phyloP scores from a whole-genome alignment of 1,140 invertebrate genomes.

The Drosophila punjabiensis region DNA sequence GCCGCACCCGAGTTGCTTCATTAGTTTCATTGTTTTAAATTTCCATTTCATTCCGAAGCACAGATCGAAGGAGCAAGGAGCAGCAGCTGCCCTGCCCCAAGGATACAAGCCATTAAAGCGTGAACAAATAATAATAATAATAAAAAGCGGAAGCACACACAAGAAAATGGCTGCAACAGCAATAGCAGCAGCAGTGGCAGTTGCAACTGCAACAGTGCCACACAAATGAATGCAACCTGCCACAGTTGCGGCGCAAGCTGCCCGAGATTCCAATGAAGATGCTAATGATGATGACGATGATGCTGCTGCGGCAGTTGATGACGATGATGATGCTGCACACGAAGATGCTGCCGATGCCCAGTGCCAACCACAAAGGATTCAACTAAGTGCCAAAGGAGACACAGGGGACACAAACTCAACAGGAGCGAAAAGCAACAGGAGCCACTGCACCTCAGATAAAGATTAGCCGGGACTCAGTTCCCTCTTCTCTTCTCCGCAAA shows the following conservation, averaged over 20 bases:
- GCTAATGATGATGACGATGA: conserved; percentile 1
- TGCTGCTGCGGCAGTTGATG: conserved; percentile 14
- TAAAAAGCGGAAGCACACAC: not conserved
- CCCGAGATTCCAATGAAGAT: not conserved
- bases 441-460: not conserved
- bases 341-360: conserved; percentile 2
- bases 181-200: conserved; percentile 16
- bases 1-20: conserved; percentile 20
- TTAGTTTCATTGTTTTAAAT: conserved; percentile 64
- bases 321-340: conserved; percentile 9
- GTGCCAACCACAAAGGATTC: conserved; percentile 16
- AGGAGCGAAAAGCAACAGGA: conserved; percentile 10
- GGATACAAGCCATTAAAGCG: conserved; percentile 6
- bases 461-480: not conserved
- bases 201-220: conserved; percentile 20
- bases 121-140: not conserved
- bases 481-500: not conserved
- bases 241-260: conserved; percentile 13
- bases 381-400: conserved; percentile 19
- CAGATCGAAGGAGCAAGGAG: conserved; percentile 34
- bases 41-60: conserved; percentile 57
- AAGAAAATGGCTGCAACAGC: conserved; percentile 46
- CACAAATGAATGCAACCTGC: conserved; percentile 35
- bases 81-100: not conserved
- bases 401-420: not conserved